Conservation (phyloP, 2,888 invertebrate genomes). For the Sipunculus nudus region DNA sequence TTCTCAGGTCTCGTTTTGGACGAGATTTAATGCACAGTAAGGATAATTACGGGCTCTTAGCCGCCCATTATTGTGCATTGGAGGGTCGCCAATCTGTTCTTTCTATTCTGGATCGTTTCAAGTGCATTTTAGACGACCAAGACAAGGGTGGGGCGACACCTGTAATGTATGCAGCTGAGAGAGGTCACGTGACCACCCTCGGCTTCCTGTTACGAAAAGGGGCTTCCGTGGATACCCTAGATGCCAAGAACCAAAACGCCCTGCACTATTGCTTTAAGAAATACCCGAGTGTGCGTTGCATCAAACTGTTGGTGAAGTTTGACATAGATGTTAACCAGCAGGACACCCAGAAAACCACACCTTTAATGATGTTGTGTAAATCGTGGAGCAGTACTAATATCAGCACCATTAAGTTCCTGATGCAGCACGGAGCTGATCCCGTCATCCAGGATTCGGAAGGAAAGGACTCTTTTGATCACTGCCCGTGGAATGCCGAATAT, state of each 20-base stretch:
- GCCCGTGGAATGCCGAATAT: constrained; percentile 35
- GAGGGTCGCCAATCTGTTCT: constrained; percentile 23
- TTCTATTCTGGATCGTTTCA: constrained; percentile 3
- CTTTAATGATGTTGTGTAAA: constrained; percentile 40
- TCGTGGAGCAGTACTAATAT: constrained; percentile 34
- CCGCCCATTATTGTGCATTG: constrained; percentile 36
- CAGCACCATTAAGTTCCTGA: constrained; percentile 35
- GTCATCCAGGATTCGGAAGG: constrained; percentile 41
- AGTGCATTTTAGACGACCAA: constrained; percentile 14
- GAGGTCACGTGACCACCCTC: constrained; percentile 22
- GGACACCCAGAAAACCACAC: constrained; percentile 31
- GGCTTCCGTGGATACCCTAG: constrained; percentile 23
- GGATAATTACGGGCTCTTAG: constrained; percentile 32
- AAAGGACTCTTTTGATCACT: constrained; percentile 41
- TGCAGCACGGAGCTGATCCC: constrained; percentile 42
- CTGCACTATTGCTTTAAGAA: constrained; percentile 43
- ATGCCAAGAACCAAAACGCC: constrained; percentile 28
- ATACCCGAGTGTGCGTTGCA: constrained; percentile 34
- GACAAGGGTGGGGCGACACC: constrained; percentile 34
- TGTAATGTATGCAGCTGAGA: constrained; percentile 35
- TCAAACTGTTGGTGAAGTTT: constrained; percentile 32
- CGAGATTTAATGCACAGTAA: constrained; percentile 13
- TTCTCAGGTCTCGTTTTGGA: constrained; percentile 30
- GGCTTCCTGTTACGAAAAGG: constrained; percentile 24
- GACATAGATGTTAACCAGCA: constrained; percentile 30